A percentile compares a stretch with the other conserved stretches of the same genome.
Conservation (phyloP, 2,797 vertebrate species). For the Phaenicophaeus curvirostris region DNA sequence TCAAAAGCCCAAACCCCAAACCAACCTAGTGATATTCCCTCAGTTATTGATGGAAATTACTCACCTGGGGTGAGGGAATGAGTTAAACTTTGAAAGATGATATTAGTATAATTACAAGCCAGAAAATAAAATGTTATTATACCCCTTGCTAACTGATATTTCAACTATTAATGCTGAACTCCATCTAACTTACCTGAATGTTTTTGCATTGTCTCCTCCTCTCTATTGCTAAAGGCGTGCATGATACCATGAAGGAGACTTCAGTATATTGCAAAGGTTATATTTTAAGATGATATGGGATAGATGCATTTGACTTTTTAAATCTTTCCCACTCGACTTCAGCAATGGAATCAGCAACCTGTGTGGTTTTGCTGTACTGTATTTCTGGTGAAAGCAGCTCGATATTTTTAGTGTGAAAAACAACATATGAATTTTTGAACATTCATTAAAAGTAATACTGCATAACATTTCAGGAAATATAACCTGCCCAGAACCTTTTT, state of each 20-base stretch:
- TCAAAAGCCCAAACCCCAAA: neutral
- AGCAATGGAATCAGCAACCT: neutral
- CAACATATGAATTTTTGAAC: constrained; percentile 18
- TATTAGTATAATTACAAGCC: neutral
- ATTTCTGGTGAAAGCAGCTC: neutral
- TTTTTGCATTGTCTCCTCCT: neutral
- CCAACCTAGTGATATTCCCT: neutral
- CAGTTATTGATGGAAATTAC: neutral
- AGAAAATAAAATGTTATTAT: constrained; percentile 5
- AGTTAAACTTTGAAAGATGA: neutral
- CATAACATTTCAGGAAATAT: neutral
- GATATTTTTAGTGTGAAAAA: constrained; percentile 33
- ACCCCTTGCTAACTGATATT: constrained; percentile 13
- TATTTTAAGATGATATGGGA: neutral
- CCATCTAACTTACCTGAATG: neutral
- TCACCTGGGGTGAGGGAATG: neutral
- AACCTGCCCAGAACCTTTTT: constrained; percentile 1
- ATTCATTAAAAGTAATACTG: constrained; percentile 46
- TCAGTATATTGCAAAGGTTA: constrained; percentile 46
- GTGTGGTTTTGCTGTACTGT: neutral
- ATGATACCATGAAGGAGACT: constrained; percentile 43
- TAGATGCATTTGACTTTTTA: constrained; percentile 13
- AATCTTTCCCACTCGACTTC: neutral
- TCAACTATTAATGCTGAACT: constrained; percentile 28
- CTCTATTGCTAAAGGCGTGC: constrained; percentile 13